Conservation (phyloP, 2,888 invertebrate species). For the Cephonodes hylas region DNA sequence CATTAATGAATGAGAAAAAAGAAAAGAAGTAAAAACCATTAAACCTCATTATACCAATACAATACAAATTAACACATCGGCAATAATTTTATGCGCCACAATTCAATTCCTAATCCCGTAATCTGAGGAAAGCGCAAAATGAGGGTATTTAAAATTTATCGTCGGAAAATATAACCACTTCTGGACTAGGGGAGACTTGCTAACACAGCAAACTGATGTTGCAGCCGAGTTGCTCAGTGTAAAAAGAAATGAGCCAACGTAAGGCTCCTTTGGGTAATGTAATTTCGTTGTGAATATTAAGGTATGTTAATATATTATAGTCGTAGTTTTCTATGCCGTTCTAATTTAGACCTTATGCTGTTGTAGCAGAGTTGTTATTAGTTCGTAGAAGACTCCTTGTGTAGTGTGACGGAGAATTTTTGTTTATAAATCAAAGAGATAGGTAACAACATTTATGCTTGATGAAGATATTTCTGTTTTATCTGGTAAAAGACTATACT, state of each 20-base stretch:
- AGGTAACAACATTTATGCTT: not conserved
- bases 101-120: conserved; percentile 49
- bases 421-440: conserved; percentile 1
- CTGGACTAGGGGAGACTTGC: conserved; percentile 49
- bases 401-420: not conserved
- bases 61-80: too few species aligned
- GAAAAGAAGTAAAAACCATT: too few species aligned
- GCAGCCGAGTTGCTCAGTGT: conserved; percentile 52
- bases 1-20: too few species aligned
- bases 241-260: conserved; percentile 50
- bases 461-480: not conserved
- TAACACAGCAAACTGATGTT: conserved; percentile 65
- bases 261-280: conserved; percentile 3
- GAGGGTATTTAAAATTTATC: conserved; percentile 70
- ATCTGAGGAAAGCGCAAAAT: conserved; percentile 66
- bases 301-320: conserved; percentile 8
- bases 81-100: conserved; percentile 36
- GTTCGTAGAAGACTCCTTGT: not conserved
- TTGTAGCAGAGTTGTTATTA: not conserved
- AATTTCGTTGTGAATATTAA: conserved; percentile 10
- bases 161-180: conserved; percentile 71
- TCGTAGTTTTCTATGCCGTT: not conserved
- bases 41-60: too few species aligned
- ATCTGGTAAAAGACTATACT: not conserved
- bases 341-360: not conserved